Evolutionary conservation across 2,797 vertebrate species (phyloP).

Genomic region (Jordanella pulchra): DNA sequence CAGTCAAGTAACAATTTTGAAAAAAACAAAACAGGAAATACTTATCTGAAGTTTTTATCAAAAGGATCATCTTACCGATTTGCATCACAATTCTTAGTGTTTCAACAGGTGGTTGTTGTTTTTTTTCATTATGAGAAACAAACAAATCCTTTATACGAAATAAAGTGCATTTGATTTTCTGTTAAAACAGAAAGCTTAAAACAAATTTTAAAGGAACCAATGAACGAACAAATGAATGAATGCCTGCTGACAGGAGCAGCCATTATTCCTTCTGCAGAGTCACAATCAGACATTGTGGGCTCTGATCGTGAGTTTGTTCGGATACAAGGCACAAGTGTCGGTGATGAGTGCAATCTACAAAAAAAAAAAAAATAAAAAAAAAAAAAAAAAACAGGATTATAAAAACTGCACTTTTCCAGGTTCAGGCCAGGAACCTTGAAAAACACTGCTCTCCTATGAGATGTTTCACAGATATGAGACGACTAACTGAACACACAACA

Average conservation of each 20-base stretch:
- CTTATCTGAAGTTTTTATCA: constrained; percentile 70
- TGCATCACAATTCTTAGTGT: constrained; percentile 72
- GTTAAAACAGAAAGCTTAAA: constrained; percentile 62
- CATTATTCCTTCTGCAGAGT: constrained; percentile 27
- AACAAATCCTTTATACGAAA: constrained; percentile 57
- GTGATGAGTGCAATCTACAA: constrained; percentile 67
- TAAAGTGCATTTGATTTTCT: constrained; percentile 80
- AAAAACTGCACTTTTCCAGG: constrained; percentile 71
- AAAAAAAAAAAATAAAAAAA: too few species aligned
- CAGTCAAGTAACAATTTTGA: constrained; percentile 74
- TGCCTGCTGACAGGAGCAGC: constrained; percentile 35
- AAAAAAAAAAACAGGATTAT: constrained; percentile 45
- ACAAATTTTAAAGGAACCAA: constrained; percentile 52
- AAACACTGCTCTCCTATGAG: constrained; percentile 52
- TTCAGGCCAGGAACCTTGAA: constrained; percentile 42
- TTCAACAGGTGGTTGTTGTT: constrained; percentile 54
- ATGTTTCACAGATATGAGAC: constrained; percentile 63
- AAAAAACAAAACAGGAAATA: constrained; percentile 57
- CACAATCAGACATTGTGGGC: constrained; percentile 17
- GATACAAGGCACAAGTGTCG: constrained; percentile 79
- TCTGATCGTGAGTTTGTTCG: constrained; percentile 68
- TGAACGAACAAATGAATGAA: constrained; percentile 36
- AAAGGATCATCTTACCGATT: constrained; percentile 61
- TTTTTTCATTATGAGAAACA: constrained; percentile 60
- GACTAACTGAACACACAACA: constrained; percentile 36